phyloP scores from a whole-genome alignment of 2,888 invertebrate genomes.

The Odontocerum albicorne region DNA sequence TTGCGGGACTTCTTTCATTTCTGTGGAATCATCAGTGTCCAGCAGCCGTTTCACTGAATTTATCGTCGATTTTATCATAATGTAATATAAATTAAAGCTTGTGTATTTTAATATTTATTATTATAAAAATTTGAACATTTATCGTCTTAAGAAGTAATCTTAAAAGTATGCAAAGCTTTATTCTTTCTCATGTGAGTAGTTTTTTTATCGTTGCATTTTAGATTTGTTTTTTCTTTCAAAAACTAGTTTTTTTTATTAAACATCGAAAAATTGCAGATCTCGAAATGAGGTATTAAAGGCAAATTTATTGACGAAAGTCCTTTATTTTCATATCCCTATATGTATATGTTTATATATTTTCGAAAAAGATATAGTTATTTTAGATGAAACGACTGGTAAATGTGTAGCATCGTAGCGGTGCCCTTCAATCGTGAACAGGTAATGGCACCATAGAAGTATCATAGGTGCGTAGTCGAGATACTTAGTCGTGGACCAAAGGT shows the following conservation, averaged over 20 bases:
- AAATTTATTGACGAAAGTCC: slow-evolving; percentile 11
- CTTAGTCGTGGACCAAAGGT: slow-evolving; percentile 29
- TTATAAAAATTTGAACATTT: not conserved
- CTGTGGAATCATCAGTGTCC: slow-evolving; percentile 23
- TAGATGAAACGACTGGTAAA: slow-evolving; percentile 35
- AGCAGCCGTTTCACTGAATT: slow-evolving; percentile 17
- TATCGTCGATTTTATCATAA: slow-evolving; percentile 7
- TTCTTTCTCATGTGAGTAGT: not conserved
- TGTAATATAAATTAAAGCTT: slow-evolving; percentile 11
- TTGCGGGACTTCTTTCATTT: slow-evolving; percentile 8
- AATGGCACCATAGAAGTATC: slow-evolving; percentile 24
- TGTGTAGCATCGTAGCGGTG: slow-evolving; percentile 35
- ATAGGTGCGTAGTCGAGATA: slow-evolving; percentile 31
- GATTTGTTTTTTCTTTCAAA: slow-evolving; percentile 3
- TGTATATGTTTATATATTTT: slow-evolving; percentile 15
- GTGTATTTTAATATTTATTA: not conserved
- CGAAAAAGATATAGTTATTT: slow-evolving; percentile 18
- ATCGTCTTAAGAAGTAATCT: not conserved
- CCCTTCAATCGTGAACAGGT: slow-evolving; percentile 23
- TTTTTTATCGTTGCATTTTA: not conserved
- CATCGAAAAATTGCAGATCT: slow-evolving; percentile 19
- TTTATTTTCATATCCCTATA: slow-evolving; percentile 13
- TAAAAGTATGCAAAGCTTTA: slow-evolving; percentile 1
- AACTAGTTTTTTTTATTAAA: not conserved
- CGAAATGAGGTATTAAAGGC: slow-evolving; percentile 11